phyloP scores from a whole-genome alignment of 2,797 vertebrate species.

The Heteromormyrus szaboi region DNA sequence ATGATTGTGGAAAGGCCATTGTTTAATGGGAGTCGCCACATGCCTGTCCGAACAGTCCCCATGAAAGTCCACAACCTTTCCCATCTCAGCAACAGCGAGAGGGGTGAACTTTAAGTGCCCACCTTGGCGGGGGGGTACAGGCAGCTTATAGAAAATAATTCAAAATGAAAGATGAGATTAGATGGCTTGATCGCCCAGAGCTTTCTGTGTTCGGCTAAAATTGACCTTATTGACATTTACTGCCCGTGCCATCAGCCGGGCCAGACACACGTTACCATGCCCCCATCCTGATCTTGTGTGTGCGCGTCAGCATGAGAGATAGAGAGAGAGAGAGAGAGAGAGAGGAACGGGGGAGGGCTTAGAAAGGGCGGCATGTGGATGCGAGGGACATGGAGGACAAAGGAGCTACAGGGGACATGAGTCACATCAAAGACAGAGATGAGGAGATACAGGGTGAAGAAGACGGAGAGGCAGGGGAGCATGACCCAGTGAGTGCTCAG shows the following conservation, averaged over 20 bases:
- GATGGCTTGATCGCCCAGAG: slow-evolving; percentile 48
- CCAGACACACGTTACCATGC: neutral
- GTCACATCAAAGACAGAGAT: slow-evolving; percentile 9
- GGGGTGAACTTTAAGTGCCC: neutral
- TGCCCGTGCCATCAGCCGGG: slow-evolving; percentile 34
- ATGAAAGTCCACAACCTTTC: neutral
- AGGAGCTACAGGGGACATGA: slow-evolving; percentile 5
- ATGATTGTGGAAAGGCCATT: neutral
- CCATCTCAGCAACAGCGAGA: neutral
- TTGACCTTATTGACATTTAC: slow-evolving; percentile 56
- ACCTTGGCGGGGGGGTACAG: neutral
- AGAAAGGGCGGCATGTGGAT: neutral
- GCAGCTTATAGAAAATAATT: slow-evolving; percentile 27
- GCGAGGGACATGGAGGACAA: neutral
- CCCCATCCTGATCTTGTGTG: neutral
- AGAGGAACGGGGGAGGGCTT: neutral
- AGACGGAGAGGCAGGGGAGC: slow-evolving; percentile 25
- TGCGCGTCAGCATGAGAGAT: neutral
- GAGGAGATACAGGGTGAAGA: slow-evolving; percentile 9
- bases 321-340: neutral
- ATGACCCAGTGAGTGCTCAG: neutral
- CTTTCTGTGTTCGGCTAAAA: slow-evolving; percentile 50
- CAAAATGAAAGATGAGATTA: slow-evolving; percentile 45
- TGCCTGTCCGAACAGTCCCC: neutral
- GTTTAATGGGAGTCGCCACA: neutral